phyloP scores from a whole-genome alignment of 2,888 invertebrate genomes.

The Leucoma salicis region DNA sequence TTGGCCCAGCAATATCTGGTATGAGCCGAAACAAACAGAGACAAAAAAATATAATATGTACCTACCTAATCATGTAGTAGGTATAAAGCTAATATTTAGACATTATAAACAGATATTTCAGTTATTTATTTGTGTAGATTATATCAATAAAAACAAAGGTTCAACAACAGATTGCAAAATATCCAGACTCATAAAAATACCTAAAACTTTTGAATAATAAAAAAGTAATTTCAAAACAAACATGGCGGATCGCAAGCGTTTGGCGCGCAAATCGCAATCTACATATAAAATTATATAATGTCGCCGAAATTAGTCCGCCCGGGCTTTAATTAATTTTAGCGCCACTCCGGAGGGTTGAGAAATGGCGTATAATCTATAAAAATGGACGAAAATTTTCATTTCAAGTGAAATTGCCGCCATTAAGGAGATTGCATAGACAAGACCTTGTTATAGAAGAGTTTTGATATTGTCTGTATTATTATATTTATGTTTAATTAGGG shows the following conservation, averaged over 20 bases:
- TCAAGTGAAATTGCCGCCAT: slow-evolving; percentile 35
- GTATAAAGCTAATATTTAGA: no score
- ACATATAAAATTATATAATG: slow-evolving; percentile 54
- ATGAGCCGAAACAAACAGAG: no score
- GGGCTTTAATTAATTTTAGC: slow-evolving; percentile 39
- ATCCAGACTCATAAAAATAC: no score
- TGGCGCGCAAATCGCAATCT: slow-evolving; percentile 47
- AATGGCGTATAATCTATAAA: slow-evolving; percentile 17
- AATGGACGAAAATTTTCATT: slow-evolving; percentile 40
- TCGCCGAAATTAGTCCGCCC: slow-evolving; percentile 44
- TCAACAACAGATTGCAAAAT: no score
- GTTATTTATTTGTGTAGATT: no score
- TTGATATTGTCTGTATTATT: slow-evolving; percentile 13
- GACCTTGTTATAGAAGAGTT: slow-evolving; percentile 30
- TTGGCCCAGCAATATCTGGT: no score
- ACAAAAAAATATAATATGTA: no score
- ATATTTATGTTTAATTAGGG: slow-evolving; percentile 14
- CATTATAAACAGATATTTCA: no score
- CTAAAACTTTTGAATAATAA: neutral
- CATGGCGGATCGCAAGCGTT: slow-evolving; percentile 28
- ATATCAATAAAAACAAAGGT: no score
- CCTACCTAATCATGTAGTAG: no score
- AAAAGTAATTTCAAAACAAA: slow-evolving; percentile 14
- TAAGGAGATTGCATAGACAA: slow-evolving; percentile 35
- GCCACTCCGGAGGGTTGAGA: slow-evolving; percentile 24